phyloP scores from a whole-genome alignment of 2,888 invertebrate genomes.

The Tridacna gigas region DNA sequence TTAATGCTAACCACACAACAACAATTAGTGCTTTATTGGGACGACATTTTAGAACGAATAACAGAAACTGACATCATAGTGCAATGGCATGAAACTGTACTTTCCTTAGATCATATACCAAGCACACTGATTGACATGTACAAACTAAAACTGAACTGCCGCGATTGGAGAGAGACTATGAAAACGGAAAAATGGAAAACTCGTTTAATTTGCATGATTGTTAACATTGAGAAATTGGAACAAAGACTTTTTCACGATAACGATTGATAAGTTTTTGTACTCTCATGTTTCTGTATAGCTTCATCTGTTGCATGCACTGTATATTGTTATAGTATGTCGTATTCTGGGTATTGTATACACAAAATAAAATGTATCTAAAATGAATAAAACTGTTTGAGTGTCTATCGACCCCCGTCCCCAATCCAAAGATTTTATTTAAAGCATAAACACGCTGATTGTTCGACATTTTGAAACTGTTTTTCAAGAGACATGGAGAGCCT shows the following conservation, averaged over 20 bases:
- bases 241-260: conserved; percentile 27
- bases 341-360: too few species aligned
- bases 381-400: too few species aligned
- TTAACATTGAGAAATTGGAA: conserved; percentile 18
- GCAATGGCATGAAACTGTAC: conserved; percentile 39
- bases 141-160: conserved; percentile 44
- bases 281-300: too few species aligned
- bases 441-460: too few species aligned
- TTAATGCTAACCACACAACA: conserved; percentile 27
- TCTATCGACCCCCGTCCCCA: too few species aligned
- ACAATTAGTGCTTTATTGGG: conserved; percentile 46
- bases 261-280: neutral
- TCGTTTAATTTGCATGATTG: conserved; percentile 37
- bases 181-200: conserved; percentile 43
- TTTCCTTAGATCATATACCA: conserved; percentile 21
- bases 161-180: conserved; percentile 54
- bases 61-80: conserved; percentile 37
- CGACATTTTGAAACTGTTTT: too few species aligned
- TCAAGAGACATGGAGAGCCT: conserved; percentile 30
- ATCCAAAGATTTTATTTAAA: too few species aligned
- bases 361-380: too few species aligned
- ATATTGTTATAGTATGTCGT: too few species aligned
- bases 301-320: too few species aligned
- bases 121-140: conserved; percentile 33
- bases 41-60: conserved; percentile 40